Conservation (phyloP, 2,113 vertebrate genomes). For the Otus sunia region DNA sequence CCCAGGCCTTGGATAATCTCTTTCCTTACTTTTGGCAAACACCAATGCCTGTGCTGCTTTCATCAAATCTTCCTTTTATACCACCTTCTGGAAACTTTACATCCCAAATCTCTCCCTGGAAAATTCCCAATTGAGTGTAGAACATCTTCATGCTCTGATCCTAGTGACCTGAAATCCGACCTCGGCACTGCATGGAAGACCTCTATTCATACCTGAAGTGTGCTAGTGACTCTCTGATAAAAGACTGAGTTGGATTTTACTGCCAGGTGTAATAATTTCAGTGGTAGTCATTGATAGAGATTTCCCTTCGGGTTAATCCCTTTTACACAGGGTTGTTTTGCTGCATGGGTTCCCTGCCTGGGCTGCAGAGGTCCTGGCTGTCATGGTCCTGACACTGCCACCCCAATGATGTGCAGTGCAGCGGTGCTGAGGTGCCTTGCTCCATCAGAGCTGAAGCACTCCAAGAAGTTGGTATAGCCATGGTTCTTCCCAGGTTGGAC, state of each 20-base stretch:
- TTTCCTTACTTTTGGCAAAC: background rate
- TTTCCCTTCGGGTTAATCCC: background rate
- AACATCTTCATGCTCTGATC: background rate
- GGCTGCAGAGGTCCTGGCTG: background rate
- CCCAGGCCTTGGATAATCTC: background rate
- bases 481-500: rapidly evolving
- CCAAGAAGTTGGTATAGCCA: background rate
- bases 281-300: background rate
- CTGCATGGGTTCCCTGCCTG: background rate
- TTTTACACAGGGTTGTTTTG: background rate
- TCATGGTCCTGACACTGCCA: background rate
- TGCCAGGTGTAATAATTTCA: background rate
- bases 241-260: background rate
- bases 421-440: background rate
- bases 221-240: background rate
- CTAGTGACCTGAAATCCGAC: background rate
- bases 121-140: background rate
- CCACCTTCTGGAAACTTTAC: background rate
- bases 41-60: background rate
- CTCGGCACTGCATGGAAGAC: background rate
- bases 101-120: background rate
- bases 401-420: background rate
- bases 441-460: background rate
- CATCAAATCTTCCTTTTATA: background rate
- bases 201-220: background rate